Percentiles rank a stretch among this genome's conserved stretches.
phyloP scores from a whole-genome alignment of 2,888 invertebrate species.

The Melanophora roralis region DNA sequence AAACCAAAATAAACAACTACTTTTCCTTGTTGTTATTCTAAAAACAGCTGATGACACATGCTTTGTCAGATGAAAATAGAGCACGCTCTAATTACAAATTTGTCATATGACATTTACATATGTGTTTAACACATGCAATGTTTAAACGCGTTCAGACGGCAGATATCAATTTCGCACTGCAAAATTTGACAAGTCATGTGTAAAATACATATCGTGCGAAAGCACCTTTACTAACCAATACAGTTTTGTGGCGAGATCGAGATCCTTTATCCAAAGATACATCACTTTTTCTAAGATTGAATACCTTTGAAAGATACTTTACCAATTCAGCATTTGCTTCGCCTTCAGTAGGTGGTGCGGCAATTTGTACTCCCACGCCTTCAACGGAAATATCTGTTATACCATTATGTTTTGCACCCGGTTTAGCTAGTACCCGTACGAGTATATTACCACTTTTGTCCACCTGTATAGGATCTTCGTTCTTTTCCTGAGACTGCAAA shows the following conservation, averaged over 20 bases:
- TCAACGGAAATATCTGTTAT: slow-evolving; percentile 82
- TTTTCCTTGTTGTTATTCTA: no score
- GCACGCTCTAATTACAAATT: no score
- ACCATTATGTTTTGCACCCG: slow-evolving; percentile 84
- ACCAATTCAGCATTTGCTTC: slow-evolving; percentile 88
- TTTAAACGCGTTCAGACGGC: no score
- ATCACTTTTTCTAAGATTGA: slow-evolving; percentile 84
- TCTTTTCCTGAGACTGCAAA: not conserved
- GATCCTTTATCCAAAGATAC: slow-evolving; percentile 82
- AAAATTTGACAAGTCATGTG: no score
- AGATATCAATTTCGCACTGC: no score
- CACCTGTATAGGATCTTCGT: slow-evolving; percentile 73
- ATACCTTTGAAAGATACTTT: slow-evolving; percentile 83
- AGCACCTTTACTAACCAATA: slow-evolving; percentile 78
- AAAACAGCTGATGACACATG: no score
- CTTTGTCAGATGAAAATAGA: no score
- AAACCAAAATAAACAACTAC: no score
- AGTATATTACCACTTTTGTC: slow-evolving; percentile 81
- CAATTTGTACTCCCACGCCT: slow-evolving; percentile 85
- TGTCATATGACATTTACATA: no score
- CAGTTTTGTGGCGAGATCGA: slow-evolving; percentile 80
- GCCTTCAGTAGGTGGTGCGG: slow-evolving; percentile 89
- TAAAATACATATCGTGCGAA: no score
- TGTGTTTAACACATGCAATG: no score
- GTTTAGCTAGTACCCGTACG: slow-evolving; percentile 84